Percentiles rank a stretch among this genome's conserved stretches.
Conservation (phyloP, 1,140 invertebrate genomes). For the Hesperophylax magnus region DNA sequence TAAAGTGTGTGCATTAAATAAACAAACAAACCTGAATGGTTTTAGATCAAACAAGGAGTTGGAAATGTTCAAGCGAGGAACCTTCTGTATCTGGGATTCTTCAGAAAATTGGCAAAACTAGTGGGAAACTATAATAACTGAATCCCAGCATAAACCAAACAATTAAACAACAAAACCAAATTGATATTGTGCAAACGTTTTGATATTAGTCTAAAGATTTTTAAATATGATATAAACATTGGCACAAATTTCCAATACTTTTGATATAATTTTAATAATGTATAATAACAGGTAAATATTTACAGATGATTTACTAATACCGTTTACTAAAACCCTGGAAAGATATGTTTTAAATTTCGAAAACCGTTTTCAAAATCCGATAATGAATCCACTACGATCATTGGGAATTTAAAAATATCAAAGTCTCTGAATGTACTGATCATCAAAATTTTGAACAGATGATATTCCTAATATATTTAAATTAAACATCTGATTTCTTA, state of each 20-base stretch:
- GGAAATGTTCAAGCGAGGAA: no score
- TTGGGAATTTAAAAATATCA: slow-evolving; percentile 56
- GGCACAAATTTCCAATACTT: slow-evolving; percentile 57
- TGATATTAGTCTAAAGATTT: slow-evolving; percentile 54
- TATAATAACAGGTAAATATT: slow-evolving; percentile 57
- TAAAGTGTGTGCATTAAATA: slow-evolving; percentile 24
- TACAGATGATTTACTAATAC: slow-evolving; percentile 58
- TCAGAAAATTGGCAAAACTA: no score
- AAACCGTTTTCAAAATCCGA: slow-evolving; percentile 57
- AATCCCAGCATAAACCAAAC: no score
- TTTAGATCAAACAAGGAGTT: no score
- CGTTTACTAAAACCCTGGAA: slow-evolving; percentile 59
- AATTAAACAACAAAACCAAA: not conserved
- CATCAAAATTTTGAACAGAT: slow-evolving; percentile 46
- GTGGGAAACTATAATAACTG: no score
- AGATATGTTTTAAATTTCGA: slow-evolving; percentile 59
- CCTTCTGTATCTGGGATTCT: no score
- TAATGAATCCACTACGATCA: slow-evolving; percentile 51
- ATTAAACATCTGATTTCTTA: slow-evolving; percentile 51
- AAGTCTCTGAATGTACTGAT: slow-evolving; percentile 52
- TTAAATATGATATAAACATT: slow-evolving; percentile 57
- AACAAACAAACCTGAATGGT: no score
- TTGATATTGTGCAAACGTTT: slow-evolving; percentile 32
- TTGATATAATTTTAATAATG: slow-evolving; percentile 56
- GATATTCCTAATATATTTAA: slow-evolving; percentile 46